Evolutionary conservation across 2,888 invertebrate species (phyloP).

Genomic region (Danaus chrysippus): DNA sequence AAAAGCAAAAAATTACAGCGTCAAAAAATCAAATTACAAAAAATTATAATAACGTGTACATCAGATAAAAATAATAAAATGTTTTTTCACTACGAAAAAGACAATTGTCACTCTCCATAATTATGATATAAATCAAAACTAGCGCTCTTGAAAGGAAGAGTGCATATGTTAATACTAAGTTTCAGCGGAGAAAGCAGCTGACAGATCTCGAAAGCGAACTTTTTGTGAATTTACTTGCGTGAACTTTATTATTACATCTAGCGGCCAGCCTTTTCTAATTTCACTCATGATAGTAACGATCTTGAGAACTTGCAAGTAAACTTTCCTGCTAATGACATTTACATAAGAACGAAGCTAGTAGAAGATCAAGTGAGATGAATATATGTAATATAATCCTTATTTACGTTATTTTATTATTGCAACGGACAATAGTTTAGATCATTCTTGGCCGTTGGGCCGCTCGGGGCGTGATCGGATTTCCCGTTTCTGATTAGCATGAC

Average conservation of each 20-base stretch:
- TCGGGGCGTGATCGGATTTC: conserved; percentile 65
- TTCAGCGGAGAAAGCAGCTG: conserved; percentile 71
- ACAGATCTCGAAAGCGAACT: conserved; percentile 73
- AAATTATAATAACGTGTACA: too few species aligned
- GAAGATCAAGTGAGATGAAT: conserved; percentile 28
- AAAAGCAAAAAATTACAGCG: conserved; percentile 18
- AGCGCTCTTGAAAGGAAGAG: conserved; percentile 74
- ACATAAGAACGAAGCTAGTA: conserved; percentile 45
- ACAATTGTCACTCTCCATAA: conserved; percentile 2
- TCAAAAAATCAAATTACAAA: too few species aligned
- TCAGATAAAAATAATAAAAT: background rate
- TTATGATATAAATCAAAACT: conserved; percentile 17
- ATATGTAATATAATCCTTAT: conserved; percentile 29
- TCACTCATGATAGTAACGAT: conserved; percentile 54
- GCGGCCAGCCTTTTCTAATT: conserved; percentile 53
- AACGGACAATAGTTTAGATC: conserved; percentile 42
- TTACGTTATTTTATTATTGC: conserved; percentile 41
- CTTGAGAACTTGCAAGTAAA: conserved; percentile 58
- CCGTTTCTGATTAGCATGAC: conserved; percentile 61
- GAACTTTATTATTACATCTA: conserved; percentile 40
- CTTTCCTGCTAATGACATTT: conserved; percentile 61
- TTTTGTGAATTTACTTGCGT: conserved; percentile 46
- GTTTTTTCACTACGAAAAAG: background rate
- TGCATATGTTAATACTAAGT: conserved; percentile 65
- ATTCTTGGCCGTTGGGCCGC: conserved; percentile 42